Percentiles rank a stretch among this genome's conserved stretches.
Evolutionary conservation across 2,797 vertebrate genomes (phyloP).

Genomic region (Poeciliopsis infans): DNA sequence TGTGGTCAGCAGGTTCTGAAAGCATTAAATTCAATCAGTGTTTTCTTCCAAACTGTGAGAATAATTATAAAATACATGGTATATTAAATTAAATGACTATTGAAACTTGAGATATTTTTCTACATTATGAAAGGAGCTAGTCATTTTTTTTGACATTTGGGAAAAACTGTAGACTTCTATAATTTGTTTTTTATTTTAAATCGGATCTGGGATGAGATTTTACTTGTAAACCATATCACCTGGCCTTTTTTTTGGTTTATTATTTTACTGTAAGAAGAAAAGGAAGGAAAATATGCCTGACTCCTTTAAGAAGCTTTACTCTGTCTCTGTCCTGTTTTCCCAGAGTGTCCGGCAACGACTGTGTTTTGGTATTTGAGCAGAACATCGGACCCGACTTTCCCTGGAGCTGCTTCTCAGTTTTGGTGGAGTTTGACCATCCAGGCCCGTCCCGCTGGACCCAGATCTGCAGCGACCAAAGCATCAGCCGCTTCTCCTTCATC

Average conservation of each 20-base stretch:
- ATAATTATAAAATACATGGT: background rate
- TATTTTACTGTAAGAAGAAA: too few species aligned
- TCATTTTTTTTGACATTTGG: background rate
- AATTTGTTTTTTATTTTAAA: background rate
- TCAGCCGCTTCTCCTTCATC: slow-evolving; percentile 84
- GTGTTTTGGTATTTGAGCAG: slow-evolving; percentile 82
- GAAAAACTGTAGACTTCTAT: background rate
- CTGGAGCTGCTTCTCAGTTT: slow-evolving; percentile 87
- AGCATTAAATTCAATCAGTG: background rate
- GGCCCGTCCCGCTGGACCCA: slow-evolving; percentile 84
- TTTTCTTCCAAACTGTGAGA: background rate
- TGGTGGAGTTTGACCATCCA: slow-evolving; percentile 88
- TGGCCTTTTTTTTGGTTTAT: too few species aligned
- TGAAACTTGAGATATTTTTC: background rate
- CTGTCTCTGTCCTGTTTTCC: slow-evolving; percentile 22
- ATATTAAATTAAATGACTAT: background rate
- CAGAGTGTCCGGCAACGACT: slow-evolving; percentile 79
- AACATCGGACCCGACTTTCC: slow-evolving; percentile 89
- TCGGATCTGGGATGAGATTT: too few species aligned
- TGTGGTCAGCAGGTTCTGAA: slow-evolving; percentile 81
- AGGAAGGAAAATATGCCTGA: too few species aligned
- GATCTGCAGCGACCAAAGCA: slow-evolving; percentile 81
- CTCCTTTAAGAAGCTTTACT: background rate
- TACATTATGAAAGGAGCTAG: background rate
- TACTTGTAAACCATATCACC: too few species aligned